Percentiles rank a stretch among this genome's conserved stretches.
phyloP scores from a whole-genome alignment of 2,797 vertebrate species.

The Sparus aurata region DNA sequence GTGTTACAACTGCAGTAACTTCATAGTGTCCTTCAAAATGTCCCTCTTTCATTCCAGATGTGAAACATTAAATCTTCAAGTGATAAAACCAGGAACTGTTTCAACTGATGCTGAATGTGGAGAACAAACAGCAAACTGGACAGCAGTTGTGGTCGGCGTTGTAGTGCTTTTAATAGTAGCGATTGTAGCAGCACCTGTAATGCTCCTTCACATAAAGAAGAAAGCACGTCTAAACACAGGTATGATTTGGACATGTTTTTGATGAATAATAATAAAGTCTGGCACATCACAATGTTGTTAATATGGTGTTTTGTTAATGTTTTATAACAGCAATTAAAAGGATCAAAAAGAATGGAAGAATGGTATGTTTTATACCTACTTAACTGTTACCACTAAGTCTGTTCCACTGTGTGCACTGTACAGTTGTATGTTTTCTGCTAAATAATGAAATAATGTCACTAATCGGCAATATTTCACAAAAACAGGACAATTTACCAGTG shows the following conservation, averaged over 20 bases:
- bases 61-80: neutral
- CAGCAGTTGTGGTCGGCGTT: accelerated
- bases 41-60: neutral
- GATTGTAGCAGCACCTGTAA: neutral
- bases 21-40: neutral
- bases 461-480: no score
- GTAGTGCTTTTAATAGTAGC: no score
- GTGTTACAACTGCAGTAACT: neutral
- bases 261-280: neutral
- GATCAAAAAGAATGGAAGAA: no score
- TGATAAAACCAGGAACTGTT: neutral
- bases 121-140: neutral
- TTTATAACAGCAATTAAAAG: no score
- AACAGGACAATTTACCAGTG: no score
- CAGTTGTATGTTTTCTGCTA: no score
- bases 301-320: neutral
- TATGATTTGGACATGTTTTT: neutral
- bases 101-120: neutral
- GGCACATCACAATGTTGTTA: neutral
- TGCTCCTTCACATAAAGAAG: neutral
- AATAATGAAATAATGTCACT: no score
- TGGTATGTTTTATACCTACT: no score
- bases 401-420: no score
- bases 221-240: neutral
- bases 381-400: no score